These are phyloP conservation scores for Copidosoma aretas DNA, from an alignment of 2,888 invertebrate species.

Conservation along the genomic window DNA sequence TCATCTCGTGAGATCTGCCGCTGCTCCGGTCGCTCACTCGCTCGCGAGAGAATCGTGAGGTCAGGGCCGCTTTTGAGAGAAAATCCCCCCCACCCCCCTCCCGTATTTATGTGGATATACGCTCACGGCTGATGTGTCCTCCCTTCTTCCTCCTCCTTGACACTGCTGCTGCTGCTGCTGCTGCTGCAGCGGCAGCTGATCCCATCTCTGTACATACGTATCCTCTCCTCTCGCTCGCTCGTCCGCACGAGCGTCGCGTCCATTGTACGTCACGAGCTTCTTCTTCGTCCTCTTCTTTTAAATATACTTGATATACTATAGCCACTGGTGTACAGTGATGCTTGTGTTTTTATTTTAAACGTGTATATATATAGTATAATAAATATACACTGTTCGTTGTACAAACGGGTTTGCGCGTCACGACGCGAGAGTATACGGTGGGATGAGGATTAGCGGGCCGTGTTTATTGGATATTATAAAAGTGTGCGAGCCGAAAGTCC, in stretches of 20 bases:
- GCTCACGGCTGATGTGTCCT: constrained; percentile 15
- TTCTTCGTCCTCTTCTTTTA: too few species aligned
- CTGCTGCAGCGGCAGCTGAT: not conserved
- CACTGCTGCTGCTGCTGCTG: not conserved
- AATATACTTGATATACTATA: too few species aligned
- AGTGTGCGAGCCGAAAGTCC: not conserved
- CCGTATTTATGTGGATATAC: constrained; percentile 21
- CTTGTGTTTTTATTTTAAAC: too few species aligned
- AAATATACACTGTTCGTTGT: too few species aligned
- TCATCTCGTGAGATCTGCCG: constrained; percentile 23
- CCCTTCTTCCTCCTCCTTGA: not conserved
- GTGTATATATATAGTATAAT: too few species aligned
- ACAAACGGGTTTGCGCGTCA: not conserved
- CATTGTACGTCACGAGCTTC: constrained; percentile 9
- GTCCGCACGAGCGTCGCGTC: not conserved
- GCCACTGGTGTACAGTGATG: too few species aligned
- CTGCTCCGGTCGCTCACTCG: not conserved
- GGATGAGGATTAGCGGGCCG: constrained; percentile 5
- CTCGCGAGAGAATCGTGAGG: constrained; percentile 16
- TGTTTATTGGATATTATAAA: not conserved
- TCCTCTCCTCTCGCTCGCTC: not conserved
- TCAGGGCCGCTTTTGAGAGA: constrained; percentile 21
- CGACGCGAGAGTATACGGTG: not conserved
- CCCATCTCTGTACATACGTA: too few species aligned
- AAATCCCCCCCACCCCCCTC: constrained; percentile 13